Evolutionary conservation across 1,140 invertebrate species (phyloP).

Genomic region (Anastrepha ludens): DNA sequence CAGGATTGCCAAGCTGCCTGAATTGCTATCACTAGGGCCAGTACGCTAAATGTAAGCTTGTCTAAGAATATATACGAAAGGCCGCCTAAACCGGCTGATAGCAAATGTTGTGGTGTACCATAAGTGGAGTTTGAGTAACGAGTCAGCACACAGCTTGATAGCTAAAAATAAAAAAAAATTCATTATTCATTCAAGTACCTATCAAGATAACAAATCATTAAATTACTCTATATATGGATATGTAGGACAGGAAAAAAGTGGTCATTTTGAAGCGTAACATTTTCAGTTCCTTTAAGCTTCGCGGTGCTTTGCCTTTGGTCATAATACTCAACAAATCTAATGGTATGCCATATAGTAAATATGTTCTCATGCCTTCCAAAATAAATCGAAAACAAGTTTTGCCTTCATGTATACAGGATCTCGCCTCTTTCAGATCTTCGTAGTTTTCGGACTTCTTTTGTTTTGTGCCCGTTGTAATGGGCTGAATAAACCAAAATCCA

Average conservation of each 20-base stretch:
- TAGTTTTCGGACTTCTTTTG: constrained; percentile 33
- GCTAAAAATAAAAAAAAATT: background rate
- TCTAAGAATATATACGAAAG: constrained; percentile 19
- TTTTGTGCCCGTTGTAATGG: constrained; percentile 41
- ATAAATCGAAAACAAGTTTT: background rate
- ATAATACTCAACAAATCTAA: constrained; percentile 37
- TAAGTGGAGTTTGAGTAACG: background rate
- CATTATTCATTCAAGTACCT: background rate
- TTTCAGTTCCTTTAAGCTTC: background rate
- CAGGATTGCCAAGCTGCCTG: constrained; percentile 36
- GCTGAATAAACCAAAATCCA: constrained; percentile 64
- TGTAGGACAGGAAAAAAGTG: constrained; percentile 14
- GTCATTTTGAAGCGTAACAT: constrained; percentile 45
- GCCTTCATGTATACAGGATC: background rate
- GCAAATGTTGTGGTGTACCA: constrained; percentile 20
- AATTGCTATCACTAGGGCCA: constrained; percentile 22
- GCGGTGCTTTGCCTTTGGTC: background rate
- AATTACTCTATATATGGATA: constrained; percentile 35
- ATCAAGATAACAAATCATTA: background rate
- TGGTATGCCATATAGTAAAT: constrained; percentile 21
- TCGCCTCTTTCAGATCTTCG: background rate
- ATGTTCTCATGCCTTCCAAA: background rate
- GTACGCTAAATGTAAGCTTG: background rate
- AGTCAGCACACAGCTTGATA: background rate
- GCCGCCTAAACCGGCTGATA: constrained; percentile 33